phyloP scores from a whole-genome alignment of 2,797 vertebrate genomes.

The Schizopygopsis pylzovi region DNA sequence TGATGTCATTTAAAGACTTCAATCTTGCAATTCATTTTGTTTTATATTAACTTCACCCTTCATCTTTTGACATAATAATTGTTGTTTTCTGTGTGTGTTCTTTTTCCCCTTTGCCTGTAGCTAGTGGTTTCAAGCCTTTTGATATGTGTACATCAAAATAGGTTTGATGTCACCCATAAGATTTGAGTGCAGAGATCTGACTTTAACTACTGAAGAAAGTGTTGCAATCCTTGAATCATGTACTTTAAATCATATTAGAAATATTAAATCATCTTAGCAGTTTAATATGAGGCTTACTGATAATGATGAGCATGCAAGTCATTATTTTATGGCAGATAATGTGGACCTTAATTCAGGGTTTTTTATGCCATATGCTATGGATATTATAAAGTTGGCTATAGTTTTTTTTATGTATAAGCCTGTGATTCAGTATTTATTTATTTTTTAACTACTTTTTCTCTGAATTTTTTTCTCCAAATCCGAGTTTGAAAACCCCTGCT shows the following conservation, averaged over 20 bases:
- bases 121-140: not conserved
- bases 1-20: not conserved
- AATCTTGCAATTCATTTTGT: not conserved
- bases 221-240: conserved; percentile 3
- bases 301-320: not conserved
- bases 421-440: not conserved
- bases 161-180: conserved; percentile 20
- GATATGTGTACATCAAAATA: conserved; percentile 18
- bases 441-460: conserved; percentile 11
- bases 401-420: not conserved
- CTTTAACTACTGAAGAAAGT: not conserved
- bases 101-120: not conserved
- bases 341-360: not conserved
- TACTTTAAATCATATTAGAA: not conserved
- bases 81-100: conserved; percentile 14
- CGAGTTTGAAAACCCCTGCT: conserved; percentile 65
- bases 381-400: not conserved
- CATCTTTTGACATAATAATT: conserved; percentile 9
- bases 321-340: not conserved
- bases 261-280: not conserved
- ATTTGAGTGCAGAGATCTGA: not conserved
- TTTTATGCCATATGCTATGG: not conserved
- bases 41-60: not conserved
- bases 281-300: not conserved
- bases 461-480: conserved; percentile 55